Percentiles rank a stretch among this genome's conserved stretches.
These are phyloP conservation scores for Troides helena DNA, from an alignment of 2,888 invertebrate species.

Conservation along the genomic window DNA sequence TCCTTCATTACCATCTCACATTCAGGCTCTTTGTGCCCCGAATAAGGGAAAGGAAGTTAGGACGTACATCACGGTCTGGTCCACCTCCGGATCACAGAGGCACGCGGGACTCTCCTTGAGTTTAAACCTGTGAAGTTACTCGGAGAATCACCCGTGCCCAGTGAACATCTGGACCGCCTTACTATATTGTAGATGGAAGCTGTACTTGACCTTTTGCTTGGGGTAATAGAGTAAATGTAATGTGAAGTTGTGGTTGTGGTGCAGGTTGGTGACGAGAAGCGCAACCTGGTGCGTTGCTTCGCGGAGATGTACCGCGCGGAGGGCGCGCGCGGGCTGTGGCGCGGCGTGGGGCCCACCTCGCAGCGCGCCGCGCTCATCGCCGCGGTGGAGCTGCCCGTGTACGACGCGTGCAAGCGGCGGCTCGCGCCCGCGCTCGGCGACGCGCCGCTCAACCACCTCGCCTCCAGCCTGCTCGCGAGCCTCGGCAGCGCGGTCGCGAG, in stretches of 20 bases:
- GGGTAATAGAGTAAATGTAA: too few species aligned
- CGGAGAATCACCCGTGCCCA: too few species aligned
- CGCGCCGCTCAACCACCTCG: slow-evolving; percentile 90
- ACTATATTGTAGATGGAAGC: too few species aligned
- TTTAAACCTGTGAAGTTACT: too few species aligned
- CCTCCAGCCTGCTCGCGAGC: slow-evolving; percentile 94
- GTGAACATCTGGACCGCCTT: too few species aligned
- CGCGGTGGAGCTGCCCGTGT: slow-evolving; percentile 95
- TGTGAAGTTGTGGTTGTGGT: background rate
- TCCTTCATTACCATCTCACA: too few species aligned
- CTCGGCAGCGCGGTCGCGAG: slow-evolving; percentile 96
- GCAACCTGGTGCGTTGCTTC: slow-evolving; percentile 87
- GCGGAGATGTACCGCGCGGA: slow-evolving; percentile 90
- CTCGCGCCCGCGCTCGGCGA: slow-evolving; percentile 87
- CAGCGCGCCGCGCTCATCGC: slow-evolving; percentile 96
- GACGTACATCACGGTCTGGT: too few species aligned
- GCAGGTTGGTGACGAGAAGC: slow-evolving; percentile 79
- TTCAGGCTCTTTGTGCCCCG: too few species aligned
- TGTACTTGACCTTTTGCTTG: too few species aligned
- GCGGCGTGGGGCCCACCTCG: slow-evolving; percentile 95
- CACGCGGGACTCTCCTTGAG: too few species aligned
- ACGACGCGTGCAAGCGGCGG: slow-evolving; percentile 92
- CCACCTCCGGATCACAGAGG: too few species aligned
- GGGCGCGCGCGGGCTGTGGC: slow-evolving; percentile 92
- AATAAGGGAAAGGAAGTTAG: too few species aligned